phyloP scores from a whole-genome alignment of 2,113 vertebrate species.

The Cygnus buccinator region DNA sequence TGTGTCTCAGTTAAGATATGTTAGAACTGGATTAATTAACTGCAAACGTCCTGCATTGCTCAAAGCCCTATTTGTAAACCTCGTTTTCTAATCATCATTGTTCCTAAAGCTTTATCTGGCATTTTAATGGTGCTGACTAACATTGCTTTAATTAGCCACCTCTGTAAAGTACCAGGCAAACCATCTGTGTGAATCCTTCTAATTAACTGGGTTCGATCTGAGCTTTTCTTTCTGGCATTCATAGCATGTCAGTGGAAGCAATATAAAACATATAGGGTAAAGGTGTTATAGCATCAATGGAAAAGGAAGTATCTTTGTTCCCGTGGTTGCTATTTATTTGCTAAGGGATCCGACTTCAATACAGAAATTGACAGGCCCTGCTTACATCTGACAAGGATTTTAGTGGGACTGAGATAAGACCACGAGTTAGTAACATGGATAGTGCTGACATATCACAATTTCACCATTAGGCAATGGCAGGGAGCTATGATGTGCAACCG shows the following conservation, averaged over 20 bases:
- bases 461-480: neutral
- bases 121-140: constrained; percentile 52
- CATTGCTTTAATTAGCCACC: constrained; percentile 48
- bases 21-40: constrained; percentile 38
- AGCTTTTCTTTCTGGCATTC: neutral
- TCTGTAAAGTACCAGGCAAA: constrained; percentile 36
- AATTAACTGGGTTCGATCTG: constrained; percentile 33
- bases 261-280: neutral
- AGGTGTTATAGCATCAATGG: neutral
- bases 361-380: neutral
- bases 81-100: neutral
- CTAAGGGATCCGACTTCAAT: neutral
- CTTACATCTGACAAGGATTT: neutral
- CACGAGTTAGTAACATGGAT: neutral
- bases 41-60: constrained; percentile 10
- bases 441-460: neutral
- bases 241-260: neutral
- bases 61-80: constrained; percentile 46
- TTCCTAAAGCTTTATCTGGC: constrained; percentile 34
- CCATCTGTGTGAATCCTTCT: constrained; percentile 56
- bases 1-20: neutral
- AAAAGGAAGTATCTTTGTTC: neutral
- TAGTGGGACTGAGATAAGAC: neutral
- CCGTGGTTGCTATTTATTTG: neutral
- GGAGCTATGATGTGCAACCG: neutral